phyloP scores from a whole-genome alignment of 2,888 invertebrate genomes.

The Acanthacorydalis orientalis region DNA sequence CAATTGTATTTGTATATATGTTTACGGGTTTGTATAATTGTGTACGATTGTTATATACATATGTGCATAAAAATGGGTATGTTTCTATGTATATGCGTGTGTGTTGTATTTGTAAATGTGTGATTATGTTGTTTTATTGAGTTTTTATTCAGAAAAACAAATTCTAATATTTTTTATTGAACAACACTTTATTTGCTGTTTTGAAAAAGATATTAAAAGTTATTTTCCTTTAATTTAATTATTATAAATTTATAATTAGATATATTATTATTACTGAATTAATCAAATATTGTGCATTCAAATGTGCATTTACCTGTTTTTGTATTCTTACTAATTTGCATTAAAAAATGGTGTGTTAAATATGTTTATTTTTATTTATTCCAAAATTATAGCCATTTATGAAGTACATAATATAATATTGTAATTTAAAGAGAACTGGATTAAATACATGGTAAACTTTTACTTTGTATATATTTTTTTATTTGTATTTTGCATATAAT shows the following conservation, averaged over 20 bases:
- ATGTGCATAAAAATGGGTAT: too few species aligned
- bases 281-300: conserved; percentile 39
- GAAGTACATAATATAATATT: too few species aligned
- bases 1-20: too few species aligned
- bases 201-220: background rate
- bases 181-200: conserved; percentile 23
- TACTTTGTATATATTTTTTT: background rate
- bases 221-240: conserved; percentile 15
- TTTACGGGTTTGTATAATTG: too few species aligned
- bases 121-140: too few species aligned
- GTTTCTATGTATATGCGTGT: too few species aligned
- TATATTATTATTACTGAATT: background rate
- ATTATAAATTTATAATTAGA: conserved; percentile 29
- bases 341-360: conserved; percentile 54
- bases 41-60: too few species aligned
- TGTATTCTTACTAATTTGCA: conserved; percentile 51
- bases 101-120: too few species aligned
- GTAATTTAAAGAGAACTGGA: too few species aligned
- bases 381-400: too few species aligned
- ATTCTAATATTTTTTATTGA: conserved; percentile 25
- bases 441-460: too few species aligned
- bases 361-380: conserved; percentile 1
- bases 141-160: background rate
- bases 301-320: conserved; percentile 50
- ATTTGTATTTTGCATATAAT: too few species aligned